A percentile compares a stretch with the other conserved stretches of the same genome.
phyloP scores from a whole-genome alignment of 2,797 vertebrate species.

The Pseudotriccus pelzelni region DNA sequence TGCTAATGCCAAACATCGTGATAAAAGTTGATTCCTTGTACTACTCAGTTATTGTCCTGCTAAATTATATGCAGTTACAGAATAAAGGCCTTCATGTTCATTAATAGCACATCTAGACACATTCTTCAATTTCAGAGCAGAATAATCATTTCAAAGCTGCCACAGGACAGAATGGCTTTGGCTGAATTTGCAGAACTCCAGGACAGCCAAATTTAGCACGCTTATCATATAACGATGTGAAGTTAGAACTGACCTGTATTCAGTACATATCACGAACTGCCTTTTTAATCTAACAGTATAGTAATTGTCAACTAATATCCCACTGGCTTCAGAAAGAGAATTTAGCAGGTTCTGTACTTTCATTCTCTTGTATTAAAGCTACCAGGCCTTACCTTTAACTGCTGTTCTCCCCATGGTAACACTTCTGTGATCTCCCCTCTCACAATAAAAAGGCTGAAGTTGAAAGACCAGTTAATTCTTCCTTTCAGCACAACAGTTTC shows the following conservation, averaged over 20 bases:
- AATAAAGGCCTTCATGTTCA: neutral
- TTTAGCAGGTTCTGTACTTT: neutral
- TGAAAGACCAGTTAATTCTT: conserved; percentile 68
- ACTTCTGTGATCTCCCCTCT: conserved; percentile 63
- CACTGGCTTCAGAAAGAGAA: neutral
- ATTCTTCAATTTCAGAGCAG: neutral
- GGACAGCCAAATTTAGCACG: neutral
- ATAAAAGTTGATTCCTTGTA: neutral
- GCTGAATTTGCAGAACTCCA: neutral
- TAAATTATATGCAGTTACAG: neutral
- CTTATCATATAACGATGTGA: neutral
- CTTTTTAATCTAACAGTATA: neutral
- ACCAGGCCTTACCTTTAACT: conserved; percentile 81
- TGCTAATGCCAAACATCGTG: neutral
- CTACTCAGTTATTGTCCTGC: neutral
- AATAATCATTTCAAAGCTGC: neutral
- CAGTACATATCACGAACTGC: neutral
- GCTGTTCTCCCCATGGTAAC: conserved; percentile 85
- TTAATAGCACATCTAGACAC: neutral
- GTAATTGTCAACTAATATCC: neutral
- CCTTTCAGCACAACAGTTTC: conserved; percentile 66
- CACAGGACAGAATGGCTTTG: neutral
- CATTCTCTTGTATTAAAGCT: conserved; percentile 8
- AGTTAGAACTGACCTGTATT: neutral
- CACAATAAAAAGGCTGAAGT: conserved; percentile 60